These are phyloP conservation scores for Diogma glabrata DNA, from an alignment of 2,888 invertebrate species.

Conservation along the genomic window DNA sequence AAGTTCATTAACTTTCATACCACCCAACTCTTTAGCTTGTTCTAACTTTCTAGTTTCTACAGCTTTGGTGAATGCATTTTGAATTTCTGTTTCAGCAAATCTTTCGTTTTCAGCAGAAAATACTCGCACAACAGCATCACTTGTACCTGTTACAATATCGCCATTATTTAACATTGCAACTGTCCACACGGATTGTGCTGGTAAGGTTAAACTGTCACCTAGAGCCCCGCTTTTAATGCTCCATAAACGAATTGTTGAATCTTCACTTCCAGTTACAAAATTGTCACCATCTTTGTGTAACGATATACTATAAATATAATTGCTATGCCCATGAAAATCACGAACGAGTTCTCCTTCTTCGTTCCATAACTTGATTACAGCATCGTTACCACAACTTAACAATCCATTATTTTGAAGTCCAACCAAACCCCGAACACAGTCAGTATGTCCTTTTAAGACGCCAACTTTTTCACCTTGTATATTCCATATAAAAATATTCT, in stretches of 20 bases:
- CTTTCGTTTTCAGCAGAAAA: constrained; percentile 64
- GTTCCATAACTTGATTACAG: constrained; percentile 74
- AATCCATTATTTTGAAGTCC: constrained; percentile 61
- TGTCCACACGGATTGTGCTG: constrained; percentile 84
- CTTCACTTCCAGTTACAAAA: constrained; percentile 81
- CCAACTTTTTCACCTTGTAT: constrained; percentile 52
- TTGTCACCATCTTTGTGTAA: constrained; percentile 45
- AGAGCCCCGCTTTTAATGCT: constrained; percentile 31
- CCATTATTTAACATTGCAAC: constrained; percentile 70
- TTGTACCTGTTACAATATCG: constrained; percentile 79
- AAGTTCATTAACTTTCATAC: constrained; percentile 72
- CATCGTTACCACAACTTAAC: constrained; percentile 88
- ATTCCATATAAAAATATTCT: constrained; percentile 75
- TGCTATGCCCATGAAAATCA: constrained; percentile 70
- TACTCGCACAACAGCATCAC: constrained; percentile 79
- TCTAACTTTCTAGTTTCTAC: constrained; percentile 50
- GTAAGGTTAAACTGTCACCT: constrained; percentile 39
- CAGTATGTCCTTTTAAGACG: constrained; percentile 72
- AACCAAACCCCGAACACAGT: constrained; percentile 77
- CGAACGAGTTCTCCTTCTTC: constrained; percentile 64
- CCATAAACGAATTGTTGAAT: constrained; percentile 77
- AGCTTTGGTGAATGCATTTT: constrained; percentile 59
- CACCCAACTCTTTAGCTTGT: constrained; percentile 63
- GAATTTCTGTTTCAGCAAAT: constrained; percentile 50
- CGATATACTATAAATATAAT: constrained; percentile 66